phyloP scores from a whole-genome alignment of 2,888 invertebrate genomes.

The Ypsolopha sequella region DNA sequence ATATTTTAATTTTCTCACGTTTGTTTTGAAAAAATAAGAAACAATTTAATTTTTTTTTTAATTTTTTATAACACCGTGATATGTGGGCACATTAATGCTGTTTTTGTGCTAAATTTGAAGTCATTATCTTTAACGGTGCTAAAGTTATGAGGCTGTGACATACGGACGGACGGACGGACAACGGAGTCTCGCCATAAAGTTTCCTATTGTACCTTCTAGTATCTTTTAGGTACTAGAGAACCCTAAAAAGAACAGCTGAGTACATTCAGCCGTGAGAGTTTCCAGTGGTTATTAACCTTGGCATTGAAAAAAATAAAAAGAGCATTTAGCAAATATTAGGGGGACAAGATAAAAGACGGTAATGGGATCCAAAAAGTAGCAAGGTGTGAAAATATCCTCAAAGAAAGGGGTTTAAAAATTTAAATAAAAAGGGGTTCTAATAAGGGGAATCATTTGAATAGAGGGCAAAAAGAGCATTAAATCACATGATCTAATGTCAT shows the following conservation, averaged over 20 bases:
- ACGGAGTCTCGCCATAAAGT: too few species aligned
- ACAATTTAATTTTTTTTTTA: too few species aligned
- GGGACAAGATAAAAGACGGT: conserved; percentile 21
- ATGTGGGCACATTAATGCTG: too few species aligned
- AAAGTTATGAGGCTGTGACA: too few species aligned
- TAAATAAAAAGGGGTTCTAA: neutral
- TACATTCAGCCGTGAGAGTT: conserved; percentile 31
- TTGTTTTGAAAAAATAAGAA: too few species aligned
- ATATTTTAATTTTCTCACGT: too few species aligned
- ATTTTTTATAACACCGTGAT: too few species aligned
- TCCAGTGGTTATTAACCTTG: conserved; percentile 24
- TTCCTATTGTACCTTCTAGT: too few species aligned
- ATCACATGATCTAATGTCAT: neutral
- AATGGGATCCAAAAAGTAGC: conserved; percentile 15
- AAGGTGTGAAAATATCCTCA: conserved; percentile 24
- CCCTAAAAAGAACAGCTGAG: conserved; percentile 15
- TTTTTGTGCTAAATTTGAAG: too few species aligned
- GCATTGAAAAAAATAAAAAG: conserved; percentile 28
- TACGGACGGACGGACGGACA: too few species aligned
- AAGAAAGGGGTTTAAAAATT: conserved; percentile 16
- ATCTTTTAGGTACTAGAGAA: neutral
- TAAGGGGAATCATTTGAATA: neutral
- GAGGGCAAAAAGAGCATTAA: neutral
- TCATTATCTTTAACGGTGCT: too few species aligned
- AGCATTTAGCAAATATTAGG: conserved; percentile 37